A percentile compares a stretch with the other conserved stretches of the same genome.
phyloP scores from a whole-genome alignment of 2,888 invertebrate species.

The Luperina nickerlii region DNA sequence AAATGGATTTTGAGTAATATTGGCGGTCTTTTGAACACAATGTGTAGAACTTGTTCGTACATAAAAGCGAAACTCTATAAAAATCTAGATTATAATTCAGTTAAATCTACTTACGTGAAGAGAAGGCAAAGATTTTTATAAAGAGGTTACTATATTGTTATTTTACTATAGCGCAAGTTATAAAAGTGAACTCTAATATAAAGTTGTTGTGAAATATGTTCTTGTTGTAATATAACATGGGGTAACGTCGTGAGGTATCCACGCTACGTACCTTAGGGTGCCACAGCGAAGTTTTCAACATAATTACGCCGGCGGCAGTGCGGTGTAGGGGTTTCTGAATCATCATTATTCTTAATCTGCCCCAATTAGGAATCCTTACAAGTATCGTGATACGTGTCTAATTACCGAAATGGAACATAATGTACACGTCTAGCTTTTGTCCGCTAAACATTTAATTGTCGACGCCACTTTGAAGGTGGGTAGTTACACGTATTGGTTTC shows the following conservation, averaged over 20 bases:
- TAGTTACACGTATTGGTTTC: conserved; percentile 30
- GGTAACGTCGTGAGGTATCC: conserved; percentile 10
- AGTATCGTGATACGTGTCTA: conserved; percentile 67
- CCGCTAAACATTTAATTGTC: conserved; percentile 41
- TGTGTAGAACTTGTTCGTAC: conserved; percentile 25
- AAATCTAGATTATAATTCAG: conserved; percentile 29
- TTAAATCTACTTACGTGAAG: conserved; percentile 22
- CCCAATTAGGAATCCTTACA: conserved; percentile 73
- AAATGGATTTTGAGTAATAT: conserved; percentile 67
- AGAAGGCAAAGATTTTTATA: conserved; percentile 10
- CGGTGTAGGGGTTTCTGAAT: conserved; percentile 53
- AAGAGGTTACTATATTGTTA: conserved; percentile 1
- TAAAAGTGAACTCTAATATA: conserved; percentile 8
- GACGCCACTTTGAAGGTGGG: conserved; percentile 28
- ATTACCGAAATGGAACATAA: conserved; percentile 65
- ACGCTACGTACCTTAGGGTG: conserved; percentile 26
- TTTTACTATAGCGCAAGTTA: background rate
- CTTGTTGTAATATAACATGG: conserved; percentile 31
- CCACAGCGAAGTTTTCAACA: conserved; percentile 53
- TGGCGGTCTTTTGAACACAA: conserved; percentile 23
- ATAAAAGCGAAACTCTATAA: conserved; percentile 29
- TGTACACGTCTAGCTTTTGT: conserved; percentile 42
- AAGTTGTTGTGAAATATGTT: conserved; percentile 28
- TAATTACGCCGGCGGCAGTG: conserved; percentile 44
- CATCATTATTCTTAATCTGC: conserved; percentile 70